These are phyloP conservation scores for Micromesistius poutassou DNA, from an alignment of 2,797 vertebrate species.

Conservation along the genomic window DNA sequence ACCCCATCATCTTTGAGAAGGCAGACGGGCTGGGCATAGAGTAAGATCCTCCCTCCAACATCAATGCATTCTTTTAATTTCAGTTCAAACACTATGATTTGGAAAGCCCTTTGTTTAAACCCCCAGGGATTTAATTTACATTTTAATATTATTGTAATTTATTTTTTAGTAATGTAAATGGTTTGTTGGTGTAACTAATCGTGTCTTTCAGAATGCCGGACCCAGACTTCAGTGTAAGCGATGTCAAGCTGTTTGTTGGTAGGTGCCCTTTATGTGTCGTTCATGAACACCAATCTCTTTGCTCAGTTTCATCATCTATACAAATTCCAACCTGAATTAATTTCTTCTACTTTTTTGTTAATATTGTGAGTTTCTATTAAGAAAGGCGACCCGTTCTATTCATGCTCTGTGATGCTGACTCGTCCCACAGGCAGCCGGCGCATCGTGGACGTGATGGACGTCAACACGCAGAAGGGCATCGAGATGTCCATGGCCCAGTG, in stretches of 20 bases:
- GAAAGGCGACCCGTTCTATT: too few relatives aligned
- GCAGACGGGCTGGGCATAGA: slow-evolving; percentile 91
- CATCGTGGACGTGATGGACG: slow-evolving; percentile 97
- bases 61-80: background rate
- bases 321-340: background rate
- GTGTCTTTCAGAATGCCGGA: slow-evolving; percentile 85
- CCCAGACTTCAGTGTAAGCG: slow-evolving; percentile 89
- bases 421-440: slow-evolving; percentile 83
- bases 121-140: background rate
- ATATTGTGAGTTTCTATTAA: background rate
- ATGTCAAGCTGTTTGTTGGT: slow-evolving; percentile 93
- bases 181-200: background rate
- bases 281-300: background rate
- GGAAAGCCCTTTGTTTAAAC: background rate
- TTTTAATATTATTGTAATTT: background rate
- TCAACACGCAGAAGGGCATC: slow-evolving; percentile 94
- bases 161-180: background rate
- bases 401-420: background rate
- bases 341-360: background rate
- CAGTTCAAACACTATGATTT: background rate
- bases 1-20: slow-evolving; percentile 90
- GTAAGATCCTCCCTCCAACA: slow-evolving; percentile 68
- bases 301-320: background rate
- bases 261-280: slow-evolving; percentile 48
- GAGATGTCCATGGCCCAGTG: slow-evolving; percentile 99